Conservation (phyloP, 2,113 vertebrate species). For the Pterocles gutturalis region DNA sequence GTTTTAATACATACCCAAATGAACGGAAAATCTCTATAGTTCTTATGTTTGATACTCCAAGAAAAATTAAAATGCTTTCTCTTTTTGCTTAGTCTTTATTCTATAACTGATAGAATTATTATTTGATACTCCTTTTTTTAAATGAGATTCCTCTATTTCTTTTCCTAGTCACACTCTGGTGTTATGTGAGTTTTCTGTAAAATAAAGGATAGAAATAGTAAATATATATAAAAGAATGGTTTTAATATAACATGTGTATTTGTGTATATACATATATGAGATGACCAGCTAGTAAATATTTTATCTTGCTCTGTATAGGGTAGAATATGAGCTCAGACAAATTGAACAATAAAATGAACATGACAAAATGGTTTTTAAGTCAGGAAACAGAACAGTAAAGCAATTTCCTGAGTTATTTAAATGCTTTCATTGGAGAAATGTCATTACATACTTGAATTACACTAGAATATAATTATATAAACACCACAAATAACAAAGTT, state of each 20-base stretch:
- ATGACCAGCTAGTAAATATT: conserved; percentile 52
- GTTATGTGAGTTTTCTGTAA: neutral
- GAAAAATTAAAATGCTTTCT: neutral
- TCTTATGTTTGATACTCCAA: neutral
- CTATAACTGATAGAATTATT: neutral
- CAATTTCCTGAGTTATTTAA: conserved; percentile 82
- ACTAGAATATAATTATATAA: conserved; percentile 75
- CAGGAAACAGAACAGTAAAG: conserved; percentile 79
- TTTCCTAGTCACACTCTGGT: neutral
- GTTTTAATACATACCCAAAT: neutral
- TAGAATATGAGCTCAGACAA: conserved; percentile 67
- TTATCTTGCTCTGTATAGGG: conserved; percentile 34
- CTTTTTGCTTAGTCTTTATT: neutral
- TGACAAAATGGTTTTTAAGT: conserved; percentile 75
- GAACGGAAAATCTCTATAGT: neutral
- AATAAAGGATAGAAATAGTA: conserved; percentile 9
- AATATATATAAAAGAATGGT: neutral
- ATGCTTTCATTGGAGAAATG: conserved; percentile 79
- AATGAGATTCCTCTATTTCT: neutral
- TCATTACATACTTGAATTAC: conserved; percentile 81
- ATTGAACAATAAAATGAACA: conserved; percentile 77
- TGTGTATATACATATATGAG: neutral
- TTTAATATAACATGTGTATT: neutral
- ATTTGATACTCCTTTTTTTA: neutral
- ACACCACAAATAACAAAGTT: conserved; percentile 73